Conservation (phyloP, 2,888 invertebrate species). For the Agrotis puta region DNA sequence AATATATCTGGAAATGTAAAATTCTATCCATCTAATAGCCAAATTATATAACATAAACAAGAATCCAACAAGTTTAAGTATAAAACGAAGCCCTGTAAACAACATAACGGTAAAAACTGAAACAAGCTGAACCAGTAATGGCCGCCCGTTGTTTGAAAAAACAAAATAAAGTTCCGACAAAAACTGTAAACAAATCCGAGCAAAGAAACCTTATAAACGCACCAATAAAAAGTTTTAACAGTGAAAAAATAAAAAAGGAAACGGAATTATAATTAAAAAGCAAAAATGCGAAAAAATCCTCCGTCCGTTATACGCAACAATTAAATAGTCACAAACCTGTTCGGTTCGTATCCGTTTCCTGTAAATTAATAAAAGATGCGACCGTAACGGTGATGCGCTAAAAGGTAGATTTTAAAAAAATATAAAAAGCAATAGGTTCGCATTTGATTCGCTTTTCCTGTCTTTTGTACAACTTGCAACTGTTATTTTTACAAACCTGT, state of each 20-base stretch:
- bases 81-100: slow-evolving; percentile 30
- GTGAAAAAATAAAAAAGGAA: neutral
- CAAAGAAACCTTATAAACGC: neutral
- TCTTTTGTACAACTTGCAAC: slow-evolving; percentile 46
- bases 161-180: slow-evolving; percentile 7
- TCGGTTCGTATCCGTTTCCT: slow-evolving; percentile 79
- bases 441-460: slow-evolving; percentile 71
- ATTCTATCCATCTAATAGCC: neutral
- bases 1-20: neutral
- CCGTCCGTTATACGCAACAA: slow-evolving; percentile 65
- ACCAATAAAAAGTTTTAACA: neutral
- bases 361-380: slow-evolving; percentile 71
- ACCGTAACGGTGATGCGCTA: slow-evolving; percentile 67
- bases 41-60: neutral
- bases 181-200: slow-evolving; percentile 9
- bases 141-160: slow-evolving; percentile 16
- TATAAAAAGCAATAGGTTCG: slow-evolving; percentile 66
- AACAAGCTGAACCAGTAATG: slow-evolving; percentile 8
- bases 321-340: slow-evolving; percentile 70
- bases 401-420: slow-evolving; percentile 56
- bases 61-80: slow-evolving; percentile 4
- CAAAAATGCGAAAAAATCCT: slow-evolving; percentile 18
- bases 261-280: slow-evolving; percentile 27
- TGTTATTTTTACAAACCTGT: slow-evolving; percentile 9
- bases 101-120: neutral